A percentile compares a stretch with the other conserved stretches of the same genome.
phyloP scores from a whole-genome alignment of 2,888 invertebrate genomes.

The Cerceris rybyensis region DNA sequence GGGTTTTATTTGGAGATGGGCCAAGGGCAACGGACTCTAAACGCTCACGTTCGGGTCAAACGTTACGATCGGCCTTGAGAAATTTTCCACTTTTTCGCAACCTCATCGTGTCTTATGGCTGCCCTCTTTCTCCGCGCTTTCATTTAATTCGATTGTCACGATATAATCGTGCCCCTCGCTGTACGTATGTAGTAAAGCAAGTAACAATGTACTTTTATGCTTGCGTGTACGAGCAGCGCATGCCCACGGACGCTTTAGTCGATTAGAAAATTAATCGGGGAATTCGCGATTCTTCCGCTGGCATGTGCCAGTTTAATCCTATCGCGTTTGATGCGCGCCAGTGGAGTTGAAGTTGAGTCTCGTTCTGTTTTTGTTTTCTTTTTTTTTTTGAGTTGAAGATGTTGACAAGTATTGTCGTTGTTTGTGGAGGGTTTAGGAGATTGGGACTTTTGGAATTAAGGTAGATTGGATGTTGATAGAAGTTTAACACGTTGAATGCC shows the following conservation, averaged over 20 bases:
- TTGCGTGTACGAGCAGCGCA: background rate
- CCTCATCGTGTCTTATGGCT: background rate
- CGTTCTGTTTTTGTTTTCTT: no score
- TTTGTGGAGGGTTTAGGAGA: no score
- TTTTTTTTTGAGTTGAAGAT: no score
- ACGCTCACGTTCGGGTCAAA: slow-evolving; percentile 35
- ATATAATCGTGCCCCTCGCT: no score
- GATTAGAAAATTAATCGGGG: slow-evolving; percentile 38
- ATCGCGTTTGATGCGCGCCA: no score
- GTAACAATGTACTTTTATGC: no score
- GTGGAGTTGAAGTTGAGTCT: no score
- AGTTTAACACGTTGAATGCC: no score
- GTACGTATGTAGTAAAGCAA: no score
- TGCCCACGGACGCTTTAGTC: slow-evolving; percentile 7
- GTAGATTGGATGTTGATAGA: slow-evolving; percentile 21
- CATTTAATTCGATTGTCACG: no score
- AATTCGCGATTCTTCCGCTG: slow-evolving; percentile 20
- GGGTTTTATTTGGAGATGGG: slow-evolving; percentile 72
- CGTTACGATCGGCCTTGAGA: slow-evolving; percentile 53
- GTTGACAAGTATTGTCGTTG: no score
- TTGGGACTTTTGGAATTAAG: no score
- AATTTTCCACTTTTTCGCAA: slow-evolving; percentile 8
- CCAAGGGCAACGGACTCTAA: slow-evolving; percentile 72
- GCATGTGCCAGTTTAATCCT: slow-evolving; percentile 15
- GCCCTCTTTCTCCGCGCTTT: background rate